Conservation (phyloP, 2,797 vertebrate genomes). For the Peromyscus aztecus region DNA sequence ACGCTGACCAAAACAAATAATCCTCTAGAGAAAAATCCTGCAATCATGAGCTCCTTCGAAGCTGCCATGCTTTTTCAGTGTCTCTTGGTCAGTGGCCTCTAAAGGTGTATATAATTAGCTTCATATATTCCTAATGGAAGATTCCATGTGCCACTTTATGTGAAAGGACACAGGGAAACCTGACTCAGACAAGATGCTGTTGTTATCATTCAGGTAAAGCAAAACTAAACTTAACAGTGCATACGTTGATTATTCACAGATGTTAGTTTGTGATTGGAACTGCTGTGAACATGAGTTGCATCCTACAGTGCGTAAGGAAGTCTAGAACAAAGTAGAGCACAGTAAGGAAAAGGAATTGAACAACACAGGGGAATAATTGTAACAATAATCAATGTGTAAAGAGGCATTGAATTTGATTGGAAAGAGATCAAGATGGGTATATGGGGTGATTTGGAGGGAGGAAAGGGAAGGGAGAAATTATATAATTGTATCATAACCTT, state of each 20-base stretch:
- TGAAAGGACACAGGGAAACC: not conserved
- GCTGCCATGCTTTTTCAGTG: not conserved
- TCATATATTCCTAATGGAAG: not conserved
- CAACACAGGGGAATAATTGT: not conserved
- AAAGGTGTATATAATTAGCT: not conserved
- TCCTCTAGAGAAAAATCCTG: conserved; percentile 49
- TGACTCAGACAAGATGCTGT: not conserved
- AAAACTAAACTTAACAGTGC: not conserved
- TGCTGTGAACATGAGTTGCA: not conserved
- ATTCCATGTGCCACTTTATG: not conserved
- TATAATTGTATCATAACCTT: not conserved
- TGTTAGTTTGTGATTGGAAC: not conserved
- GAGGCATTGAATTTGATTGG: not conserved
- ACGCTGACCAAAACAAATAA: conserved; percentile 15
- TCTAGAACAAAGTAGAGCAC: not conserved
- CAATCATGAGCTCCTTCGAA: not conserved
- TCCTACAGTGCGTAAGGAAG: not conserved
- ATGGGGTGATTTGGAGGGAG: too few species aligned
- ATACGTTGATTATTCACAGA: not conserved
- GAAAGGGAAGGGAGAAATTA: not conserved
- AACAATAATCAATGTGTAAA: not conserved
- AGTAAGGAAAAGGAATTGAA: not conserved
- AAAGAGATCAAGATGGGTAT: not conserved
- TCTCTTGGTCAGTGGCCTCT: conserved; percentile 2
- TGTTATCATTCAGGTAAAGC: conserved; percentile 48